A percentile compares a stretch with the other conserved stretches of the same genome.
These are phyloP conservation scores for Oscarella lobularis DNA, from an alignment of 37 sponge, comb jelly and placozoan species.

Conservation along the genomic window DNA sequence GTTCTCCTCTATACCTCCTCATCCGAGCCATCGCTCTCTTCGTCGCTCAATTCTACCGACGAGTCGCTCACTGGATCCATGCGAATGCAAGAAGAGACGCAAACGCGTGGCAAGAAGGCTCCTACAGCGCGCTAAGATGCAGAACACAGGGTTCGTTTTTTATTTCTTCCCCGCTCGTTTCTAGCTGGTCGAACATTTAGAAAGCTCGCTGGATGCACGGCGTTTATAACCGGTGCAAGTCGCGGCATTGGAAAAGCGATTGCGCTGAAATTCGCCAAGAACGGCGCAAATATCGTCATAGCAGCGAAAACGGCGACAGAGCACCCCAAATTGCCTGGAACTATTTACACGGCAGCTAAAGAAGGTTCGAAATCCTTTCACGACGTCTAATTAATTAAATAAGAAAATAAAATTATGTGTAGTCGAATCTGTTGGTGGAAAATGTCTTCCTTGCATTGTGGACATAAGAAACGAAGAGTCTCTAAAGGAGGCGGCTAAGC, in stretches of 20 bases:
- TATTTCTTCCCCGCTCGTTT: too few relatives aligned
- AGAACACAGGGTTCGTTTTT: too few relatives aligned
- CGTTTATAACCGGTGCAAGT: constrained; percentile 96
- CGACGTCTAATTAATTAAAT: background rate
- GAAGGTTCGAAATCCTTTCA: constrained; percentile 44
- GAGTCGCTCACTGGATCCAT: too few relatives aligned
- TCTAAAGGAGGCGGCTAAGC: constrained; percentile 54
- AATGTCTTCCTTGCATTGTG: constrained; percentile 86
- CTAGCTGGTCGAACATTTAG: too few relatives aligned
- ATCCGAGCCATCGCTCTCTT: too few relatives aligned
- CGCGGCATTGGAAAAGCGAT: constrained; percentile 97
- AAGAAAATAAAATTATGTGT: background rate
- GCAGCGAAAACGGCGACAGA: constrained; percentile 91
- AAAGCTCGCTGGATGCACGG: constrained; percentile 67
- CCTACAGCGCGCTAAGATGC: too few relatives aligned
- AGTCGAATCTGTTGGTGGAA: constrained; percentile 89
- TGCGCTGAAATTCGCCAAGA: constrained; percentile 80
- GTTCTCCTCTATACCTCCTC: too few relatives aligned
- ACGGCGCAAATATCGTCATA: constrained; percentile 94
- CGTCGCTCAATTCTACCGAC: too few relatives aligned
- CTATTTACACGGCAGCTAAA: constrained; percentile 94
- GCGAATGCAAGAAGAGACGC: too few relatives aligned
- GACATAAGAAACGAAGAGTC: constrained; percentile 81
- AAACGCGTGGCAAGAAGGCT: too few relatives aligned
- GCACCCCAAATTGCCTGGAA: constrained; percentile 96